Conservation (phyloP, 2,888 invertebrate genomes). For the Rugalucina vietnamica region DNA sequence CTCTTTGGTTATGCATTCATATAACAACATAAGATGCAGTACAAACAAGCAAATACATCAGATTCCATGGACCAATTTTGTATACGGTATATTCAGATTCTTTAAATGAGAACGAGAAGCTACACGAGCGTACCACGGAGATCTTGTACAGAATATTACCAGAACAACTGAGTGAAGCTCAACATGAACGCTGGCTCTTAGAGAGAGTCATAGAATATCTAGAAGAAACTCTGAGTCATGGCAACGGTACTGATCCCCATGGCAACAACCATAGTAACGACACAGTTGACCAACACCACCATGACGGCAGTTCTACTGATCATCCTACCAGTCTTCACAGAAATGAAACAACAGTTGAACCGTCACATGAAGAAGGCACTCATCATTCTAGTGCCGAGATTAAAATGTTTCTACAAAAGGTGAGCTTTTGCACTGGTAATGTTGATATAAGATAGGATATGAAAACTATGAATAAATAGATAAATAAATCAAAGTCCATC, state of each 20-base stretch:
- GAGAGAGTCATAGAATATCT: slow-evolving; percentile 50
- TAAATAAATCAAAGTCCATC: no score
- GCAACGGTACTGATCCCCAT: not conserved
- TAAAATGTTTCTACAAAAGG: not conserved
- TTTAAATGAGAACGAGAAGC: slow-evolving; percentile 62
- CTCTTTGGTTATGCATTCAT: no score
- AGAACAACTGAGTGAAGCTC: slow-evolving; percentile 41
- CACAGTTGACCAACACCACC: not conserved
- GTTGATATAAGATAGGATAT: no score
- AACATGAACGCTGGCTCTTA: slow-evolving; percentile 36
- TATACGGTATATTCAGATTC: slow-evolving; percentile 67
- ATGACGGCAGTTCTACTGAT: not conserved
- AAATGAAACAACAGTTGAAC: not conserved
- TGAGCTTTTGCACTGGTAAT: no score
- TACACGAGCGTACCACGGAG: slow-evolving; percentile 53
- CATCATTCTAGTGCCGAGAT: not conserved
- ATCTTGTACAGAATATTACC: slow-evolving; percentile 64
- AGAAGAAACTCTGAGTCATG: not conserved
- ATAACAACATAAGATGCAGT: no score
- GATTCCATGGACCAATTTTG: no score
- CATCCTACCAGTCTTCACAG: not conserved
- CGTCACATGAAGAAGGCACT: not conserved
- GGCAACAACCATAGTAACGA: not conserved
- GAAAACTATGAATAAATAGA: no score
- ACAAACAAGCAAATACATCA: no score